Evolutionary conservation across 2,113 vertebrate species (phyloP).

Genomic region (Scatophagus argus): DNA sequence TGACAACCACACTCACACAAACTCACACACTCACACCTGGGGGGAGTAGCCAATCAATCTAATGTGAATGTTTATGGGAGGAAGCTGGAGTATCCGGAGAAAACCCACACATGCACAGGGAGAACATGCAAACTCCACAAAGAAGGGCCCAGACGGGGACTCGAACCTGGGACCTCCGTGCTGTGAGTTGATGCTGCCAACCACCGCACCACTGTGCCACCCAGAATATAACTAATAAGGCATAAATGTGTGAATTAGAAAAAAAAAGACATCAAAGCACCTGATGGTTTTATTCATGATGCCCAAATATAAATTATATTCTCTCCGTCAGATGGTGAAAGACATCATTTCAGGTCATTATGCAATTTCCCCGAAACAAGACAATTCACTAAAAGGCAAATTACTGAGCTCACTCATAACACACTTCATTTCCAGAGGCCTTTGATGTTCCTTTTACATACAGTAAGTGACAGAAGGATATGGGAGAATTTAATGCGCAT

Average conservation of each 20-base stretch:
- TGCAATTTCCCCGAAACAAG: constrained; percentile 51
- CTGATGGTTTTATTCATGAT: constrained; percentile 23
- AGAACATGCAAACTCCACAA: too few relatives aligned
- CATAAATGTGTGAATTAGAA: constrained; percentile 22
- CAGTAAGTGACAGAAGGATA: neutral
- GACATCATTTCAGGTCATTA: constrained; percentile 45
- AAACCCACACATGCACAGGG: too few relatives aligned
- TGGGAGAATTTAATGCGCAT: neutral
- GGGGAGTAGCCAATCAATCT: too few relatives aligned
- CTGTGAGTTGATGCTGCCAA: too few relatives aligned
- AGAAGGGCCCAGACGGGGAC: too few relatives aligned
- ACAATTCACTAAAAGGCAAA: constrained; percentile 46
- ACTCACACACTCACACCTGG: too few relatives aligned
- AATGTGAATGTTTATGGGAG: too few relatives aligned
- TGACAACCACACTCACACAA: too few relatives aligned
- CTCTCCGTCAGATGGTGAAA: constrained; percentile 19
- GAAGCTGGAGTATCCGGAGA: too few relatives aligned
- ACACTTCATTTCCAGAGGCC: constrained; percentile 23
- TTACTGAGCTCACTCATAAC: constrained; percentile 36
- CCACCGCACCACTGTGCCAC: too few relatives aligned
- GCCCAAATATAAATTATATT: constrained; percentile 1
- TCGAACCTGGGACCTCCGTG: too few relatives aligned
- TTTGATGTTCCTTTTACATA: constrained; percentile 62
- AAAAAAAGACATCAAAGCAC: constrained; percentile 51
- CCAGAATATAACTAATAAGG: constrained; percentile 24